A percentile compares a stretch with the other conserved stretches of the same genome.
Evolutionary conservation across 2,888 invertebrate genomes (phyloP).

Genomic region (Drosophila lacicola): DNA sequence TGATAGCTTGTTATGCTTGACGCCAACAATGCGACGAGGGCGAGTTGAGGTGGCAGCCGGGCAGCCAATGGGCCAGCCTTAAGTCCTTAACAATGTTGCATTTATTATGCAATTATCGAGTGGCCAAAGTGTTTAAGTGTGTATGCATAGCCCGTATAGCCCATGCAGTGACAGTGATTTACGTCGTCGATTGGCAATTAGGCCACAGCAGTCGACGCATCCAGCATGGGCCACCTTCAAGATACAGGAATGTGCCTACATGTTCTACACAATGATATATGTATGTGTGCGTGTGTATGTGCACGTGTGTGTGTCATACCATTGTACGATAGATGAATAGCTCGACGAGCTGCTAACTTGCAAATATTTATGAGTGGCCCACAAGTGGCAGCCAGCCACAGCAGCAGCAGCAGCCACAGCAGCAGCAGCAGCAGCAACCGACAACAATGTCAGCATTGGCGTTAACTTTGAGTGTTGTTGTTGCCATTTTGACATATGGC

Average conservation of each 20-base stretch:
- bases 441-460: slow-evolving; percentile 67
- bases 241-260: slow-evolving; percentile 52
- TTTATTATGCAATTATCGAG: slow-evolving; percentile 82
- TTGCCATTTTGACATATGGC: slow-evolving; percentile 80
- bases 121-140: slow-evolving; percentile 56
- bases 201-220: slow-evolving; percentile 39
- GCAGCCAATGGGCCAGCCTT: slow-evolving; percentile 21
- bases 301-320: slow-evolving; percentile 22
- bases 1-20: slow-evolving; percentile 42
- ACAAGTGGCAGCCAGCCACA: slow-evolving; percentile 68
- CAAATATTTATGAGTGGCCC: slow-evolving; percentile 80
- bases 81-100: slow-evolving; percentile 75
- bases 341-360: slow-evolving; percentile 82
- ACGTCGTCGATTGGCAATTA: slow-evolving; percentile 80
- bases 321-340: slow-evolving; percentile 77
- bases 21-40: slow-evolving; percentile 15
- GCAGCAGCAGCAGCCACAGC: slow-evolving; percentile 22
- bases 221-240: slow-evolving; percentile 58
- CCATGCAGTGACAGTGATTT: slow-evolving; percentile 74
- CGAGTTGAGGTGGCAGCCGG: background rate
- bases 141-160: slow-evolving; percentile 35
- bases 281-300: slow-evolving; percentile 15
- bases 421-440: slow-evolving; percentile 34
- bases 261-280: slow-evolving; percentile 22
- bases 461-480: slow-evolving; percentile 73